Conservation (phyloP, 2,113 vertebrate genomes). For the Tragelaphus scriptus region DNA sequence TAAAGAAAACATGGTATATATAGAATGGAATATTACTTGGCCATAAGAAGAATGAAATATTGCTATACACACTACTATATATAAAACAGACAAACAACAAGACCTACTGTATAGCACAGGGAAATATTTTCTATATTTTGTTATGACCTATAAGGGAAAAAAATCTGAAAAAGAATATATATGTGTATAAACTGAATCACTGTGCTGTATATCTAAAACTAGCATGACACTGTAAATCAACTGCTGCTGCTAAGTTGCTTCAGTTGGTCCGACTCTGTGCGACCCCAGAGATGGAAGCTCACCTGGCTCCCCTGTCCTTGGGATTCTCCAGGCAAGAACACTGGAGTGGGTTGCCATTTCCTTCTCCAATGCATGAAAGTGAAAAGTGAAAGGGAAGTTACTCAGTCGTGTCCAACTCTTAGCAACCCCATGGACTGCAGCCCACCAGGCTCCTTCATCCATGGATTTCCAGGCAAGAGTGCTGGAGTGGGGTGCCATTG, state of each 20-base stretch:
- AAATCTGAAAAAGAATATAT: background rate
- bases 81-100: background rate
- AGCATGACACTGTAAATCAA: background rate
- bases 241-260: background rate
- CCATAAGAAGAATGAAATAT: background rate
- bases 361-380: too few species aligned
- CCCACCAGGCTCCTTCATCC: too few species aligned
- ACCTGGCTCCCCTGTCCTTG: too few species aligned
- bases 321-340: too few species aligned
- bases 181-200: background rate
- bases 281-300: too few species aligned
- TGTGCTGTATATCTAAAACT: background rate
- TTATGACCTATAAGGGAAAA: background rate
- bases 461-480: too few species aligned
- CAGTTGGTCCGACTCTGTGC: too few species aligned
- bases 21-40: background rate
- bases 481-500: too few species aligned
- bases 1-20: background rate
- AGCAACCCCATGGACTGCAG: too few species aligned
- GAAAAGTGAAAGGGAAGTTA: too few species aligned
- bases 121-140: background rate
- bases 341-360: too few species aligned
- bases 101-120: background rate
- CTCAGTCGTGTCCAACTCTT: too few species aligned
- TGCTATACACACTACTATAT: background rate